These are phyloP conservation scores for Myodes glareolus DNA, from an alignment of 2,113 vertebrate species.

Conservation along the genomic window DNA sequence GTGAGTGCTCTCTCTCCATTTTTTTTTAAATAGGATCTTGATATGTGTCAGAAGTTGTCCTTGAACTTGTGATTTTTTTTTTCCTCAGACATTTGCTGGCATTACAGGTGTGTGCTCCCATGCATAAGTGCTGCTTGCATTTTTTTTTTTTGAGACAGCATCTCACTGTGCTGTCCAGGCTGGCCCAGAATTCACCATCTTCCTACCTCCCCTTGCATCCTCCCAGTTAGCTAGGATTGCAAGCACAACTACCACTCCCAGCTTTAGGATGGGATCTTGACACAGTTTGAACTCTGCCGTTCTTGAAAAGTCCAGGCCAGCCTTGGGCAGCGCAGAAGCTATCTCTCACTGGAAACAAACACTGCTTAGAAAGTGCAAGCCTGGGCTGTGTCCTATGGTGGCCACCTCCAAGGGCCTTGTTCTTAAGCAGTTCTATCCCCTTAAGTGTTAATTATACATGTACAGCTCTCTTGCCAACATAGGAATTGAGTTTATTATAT, in stretches of 20 bases:
- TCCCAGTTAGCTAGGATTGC: not conserved
- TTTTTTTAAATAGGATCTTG: not conserved
- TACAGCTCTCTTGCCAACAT: not conserved
- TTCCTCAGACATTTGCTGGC: not conserved
- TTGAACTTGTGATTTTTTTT: not conserved
- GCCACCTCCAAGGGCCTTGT: not conserved
- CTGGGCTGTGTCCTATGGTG: not conserved
- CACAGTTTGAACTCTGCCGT: not conserved
- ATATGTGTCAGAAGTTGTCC: not conserved
- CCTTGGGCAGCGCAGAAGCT: not conserved
- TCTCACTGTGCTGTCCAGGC: not conserved
- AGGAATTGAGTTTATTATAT: conserved; percentile 20
- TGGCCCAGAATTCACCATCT: not conserved
- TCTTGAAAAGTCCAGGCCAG: not conserved
- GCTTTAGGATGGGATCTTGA: not conserved
- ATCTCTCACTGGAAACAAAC: not conserved
- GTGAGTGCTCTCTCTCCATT: too few relatives aligned
- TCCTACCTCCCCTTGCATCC: not conserved
- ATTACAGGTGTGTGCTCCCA: not conserved
- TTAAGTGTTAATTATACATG: not conserved
- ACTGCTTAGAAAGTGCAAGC: not conserved
- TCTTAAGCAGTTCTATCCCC: not conserved
- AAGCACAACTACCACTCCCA: not conserved
- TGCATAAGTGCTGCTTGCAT: not conserved
- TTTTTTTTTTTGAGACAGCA: not conserved